phyloP scores from a whole-genome alignment of 1,140 invertebrate species.

The Nephila pilipes region DNA sequence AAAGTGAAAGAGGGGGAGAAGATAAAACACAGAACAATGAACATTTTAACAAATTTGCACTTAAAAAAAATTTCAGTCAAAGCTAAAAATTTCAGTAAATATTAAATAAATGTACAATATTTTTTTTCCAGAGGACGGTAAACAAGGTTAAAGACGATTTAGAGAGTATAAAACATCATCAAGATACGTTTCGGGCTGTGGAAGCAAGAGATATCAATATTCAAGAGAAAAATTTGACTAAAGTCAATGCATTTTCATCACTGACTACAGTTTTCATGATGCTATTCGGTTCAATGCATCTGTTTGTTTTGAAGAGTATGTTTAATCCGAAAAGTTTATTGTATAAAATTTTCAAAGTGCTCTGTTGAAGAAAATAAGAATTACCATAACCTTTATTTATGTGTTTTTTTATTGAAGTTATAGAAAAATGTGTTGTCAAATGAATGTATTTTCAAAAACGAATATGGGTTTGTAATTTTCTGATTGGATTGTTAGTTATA shows the following conservation, averaged over 20 bases:
- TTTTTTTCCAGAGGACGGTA: slow-evolving; percentile 82
- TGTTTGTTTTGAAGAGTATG: slow-evolving; percentile 78
- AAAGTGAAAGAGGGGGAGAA: too few relatives aligned
- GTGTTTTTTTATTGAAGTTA: neutral
- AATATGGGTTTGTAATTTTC: too few relatives aligned
- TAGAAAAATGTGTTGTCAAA: too few relatives aligned
- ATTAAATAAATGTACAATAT: too few relatives aligned
- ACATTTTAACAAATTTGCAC: too few relatives aligned
- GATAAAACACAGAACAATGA: too few relatives aligned
- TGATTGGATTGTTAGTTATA: too few relatives aligned
- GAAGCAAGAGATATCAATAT: slow-evolving; percentile 89
- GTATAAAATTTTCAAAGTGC: slow-evolving; percentile 46
- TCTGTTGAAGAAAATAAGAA: slow-evolving; percentile 13
- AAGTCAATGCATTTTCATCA: slow-evolving; percentile 88
- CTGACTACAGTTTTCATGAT: slow-evolving; percentile 87
- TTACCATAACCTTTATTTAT: too few relatives aligned
- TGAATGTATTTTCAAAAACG: too few relatives aligned
- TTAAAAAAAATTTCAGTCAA: too few relatives aligned
- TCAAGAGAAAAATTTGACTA: slow-evolving; percentile 87
- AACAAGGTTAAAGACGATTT: slow-evolving; percentile 84
- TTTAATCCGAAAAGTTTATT: slow-evolving; percentile 52
- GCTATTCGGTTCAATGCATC: slow-evolving; percentile 85
- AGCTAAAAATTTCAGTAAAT: too few relatives aligned
- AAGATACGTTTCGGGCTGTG: slow-evolving; percentile 87
- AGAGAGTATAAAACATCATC: slow-evolving; percentile 85